These are phyloP conservation scores for Struthio camelus DNA, from an alignment of 2,113 vertebrate species.

Conservation along the genomic window DNA sequence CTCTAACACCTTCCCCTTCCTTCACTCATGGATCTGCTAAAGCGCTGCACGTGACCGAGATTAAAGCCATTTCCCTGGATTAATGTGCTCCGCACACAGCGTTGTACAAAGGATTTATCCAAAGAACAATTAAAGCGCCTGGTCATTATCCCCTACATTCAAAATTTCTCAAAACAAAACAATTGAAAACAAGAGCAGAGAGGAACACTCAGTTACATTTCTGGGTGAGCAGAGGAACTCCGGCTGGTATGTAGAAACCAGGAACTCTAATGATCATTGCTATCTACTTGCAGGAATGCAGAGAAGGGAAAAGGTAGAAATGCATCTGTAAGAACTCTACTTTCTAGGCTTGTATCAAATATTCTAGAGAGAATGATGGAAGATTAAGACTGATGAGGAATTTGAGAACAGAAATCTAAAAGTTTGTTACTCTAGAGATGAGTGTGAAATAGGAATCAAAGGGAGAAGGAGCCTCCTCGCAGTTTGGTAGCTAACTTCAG, in stretches of 20 bases:
- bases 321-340: neutral
- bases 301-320: neutral
- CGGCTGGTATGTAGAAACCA: neutral
- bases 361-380: neutral
- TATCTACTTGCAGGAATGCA: neutral
- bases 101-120: neutral
- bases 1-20: neutral
- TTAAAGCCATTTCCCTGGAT: slow-evolving; percentile 10
- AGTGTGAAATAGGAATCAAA: rapidly evolving
- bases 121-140: neutral
- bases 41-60: neutral
- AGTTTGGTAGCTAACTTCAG: neutral
- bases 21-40: neutral
- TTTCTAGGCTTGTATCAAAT: neutral
- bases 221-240: neutral
- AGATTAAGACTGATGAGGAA: neutral
- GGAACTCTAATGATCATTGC: neutral
- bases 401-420: neutral
- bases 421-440: neutral
- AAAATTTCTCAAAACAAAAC: neutral
- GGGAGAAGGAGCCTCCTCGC: neutral
- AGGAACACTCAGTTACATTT: neutral
- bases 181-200: neutral
- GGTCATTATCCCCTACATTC: neutral
- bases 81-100: neutral